Evolutionary conservation across 2,888 invertebrate species (phyloP).

Genomic region (Hyposoter dolosus): DNA sequence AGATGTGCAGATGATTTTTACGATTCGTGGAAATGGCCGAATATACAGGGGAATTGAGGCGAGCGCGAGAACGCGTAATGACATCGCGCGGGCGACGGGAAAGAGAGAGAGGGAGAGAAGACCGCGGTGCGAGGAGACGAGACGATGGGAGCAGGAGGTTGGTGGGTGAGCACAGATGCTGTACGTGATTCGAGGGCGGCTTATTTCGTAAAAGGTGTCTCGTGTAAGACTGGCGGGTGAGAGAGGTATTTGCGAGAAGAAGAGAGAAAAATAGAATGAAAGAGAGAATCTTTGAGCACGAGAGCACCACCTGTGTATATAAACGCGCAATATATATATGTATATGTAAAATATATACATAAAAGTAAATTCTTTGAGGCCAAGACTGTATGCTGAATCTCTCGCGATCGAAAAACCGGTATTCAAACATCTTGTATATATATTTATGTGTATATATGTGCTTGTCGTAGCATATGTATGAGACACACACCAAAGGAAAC

Average conservation of each 20-base stretch:
- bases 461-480: slow-evolving; percentile 7
- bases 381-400: slow-evolving; percentile 58
- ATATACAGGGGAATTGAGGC: slow-evolving; percentile 2
- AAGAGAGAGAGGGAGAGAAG: neutral
- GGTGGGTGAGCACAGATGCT: slow-evolving; percentile 55
- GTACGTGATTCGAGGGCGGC: slow-evolving; percentile 61
- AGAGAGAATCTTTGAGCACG: slow-evolving; percentile 35
- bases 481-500: slow-evolving; percentile 47
- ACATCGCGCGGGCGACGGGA: slow-evolving; percentile 33
- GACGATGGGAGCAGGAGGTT: neutral
- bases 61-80: slow-evolving; percentile 36
- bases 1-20: slow-evolving; percentile 34
- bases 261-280: slow-evolving; percentile 22
- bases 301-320: slow-evolving; percentile 66
- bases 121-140: neutral
- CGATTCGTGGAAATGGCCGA: slow-evolving; percentile 32
- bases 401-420: slow-evolving; percentile 66
- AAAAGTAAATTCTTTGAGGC: slow-evolving; percentile 54
- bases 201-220: slow-evolving; percentile 66
- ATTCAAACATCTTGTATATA: slow-evolving; percentile 50
- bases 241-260: slow-evolving; percentile 49
- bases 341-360: neutral
- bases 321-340: slow-evolving; percentile 40
- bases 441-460: neutral
- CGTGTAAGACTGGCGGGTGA: slow-evolving; percentile 52